Evolutionary conservation across 2,113 vertebrate genomes (phyloP).

Genomic region (Cryptomyrus ogoouensis): DNA sequence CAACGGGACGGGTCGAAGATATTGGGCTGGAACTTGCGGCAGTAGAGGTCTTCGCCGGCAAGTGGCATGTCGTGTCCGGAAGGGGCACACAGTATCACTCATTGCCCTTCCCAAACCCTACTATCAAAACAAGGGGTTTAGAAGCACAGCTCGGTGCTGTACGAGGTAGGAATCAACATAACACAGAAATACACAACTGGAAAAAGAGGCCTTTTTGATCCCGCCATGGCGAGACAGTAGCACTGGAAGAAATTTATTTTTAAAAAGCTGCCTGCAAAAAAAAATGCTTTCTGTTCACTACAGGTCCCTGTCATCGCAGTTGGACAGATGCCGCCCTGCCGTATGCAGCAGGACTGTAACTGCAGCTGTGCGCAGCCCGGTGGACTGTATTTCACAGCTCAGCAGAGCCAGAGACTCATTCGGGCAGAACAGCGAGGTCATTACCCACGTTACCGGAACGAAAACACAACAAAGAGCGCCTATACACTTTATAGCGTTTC

Average conservation of each 20-base stretch:
- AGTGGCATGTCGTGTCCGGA: constrained; percentile 58
- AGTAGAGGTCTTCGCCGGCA: constrained; percentile 48
- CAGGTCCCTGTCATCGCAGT: background rate
- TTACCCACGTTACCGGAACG: background rate
- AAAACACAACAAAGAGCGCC: background rate
- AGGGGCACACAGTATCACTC: constrained; percentile 25
- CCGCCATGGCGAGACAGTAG: background rate
- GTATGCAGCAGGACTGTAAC: background rate
- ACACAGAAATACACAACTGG: background rate
- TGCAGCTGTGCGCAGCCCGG: background rate
- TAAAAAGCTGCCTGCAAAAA: background rate
- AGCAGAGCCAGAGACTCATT: constrained; percentile 3
- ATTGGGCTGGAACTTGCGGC: constrained; percentile 71
- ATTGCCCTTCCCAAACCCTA: constrained; percentile 38
- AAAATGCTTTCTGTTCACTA: too few relatives aligned
- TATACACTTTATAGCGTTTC: background rate
- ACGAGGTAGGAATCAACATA: background rate
- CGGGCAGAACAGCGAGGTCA: constrained; percentile 27
- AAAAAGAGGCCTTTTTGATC: background rate
- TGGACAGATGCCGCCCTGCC: background rate
- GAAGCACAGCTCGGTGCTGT: background rate
- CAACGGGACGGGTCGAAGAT: constrained; percentile 72
- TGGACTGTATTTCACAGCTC: constrained; percentile 28
- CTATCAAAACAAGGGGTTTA: background rate
- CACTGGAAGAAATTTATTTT: background rate